A percentile compares a stretch with the other conserved stretches of the same genome.
Conservation (phyloP, 2,888 invertebrate genomes). For the Colletes collaris region DNA sequence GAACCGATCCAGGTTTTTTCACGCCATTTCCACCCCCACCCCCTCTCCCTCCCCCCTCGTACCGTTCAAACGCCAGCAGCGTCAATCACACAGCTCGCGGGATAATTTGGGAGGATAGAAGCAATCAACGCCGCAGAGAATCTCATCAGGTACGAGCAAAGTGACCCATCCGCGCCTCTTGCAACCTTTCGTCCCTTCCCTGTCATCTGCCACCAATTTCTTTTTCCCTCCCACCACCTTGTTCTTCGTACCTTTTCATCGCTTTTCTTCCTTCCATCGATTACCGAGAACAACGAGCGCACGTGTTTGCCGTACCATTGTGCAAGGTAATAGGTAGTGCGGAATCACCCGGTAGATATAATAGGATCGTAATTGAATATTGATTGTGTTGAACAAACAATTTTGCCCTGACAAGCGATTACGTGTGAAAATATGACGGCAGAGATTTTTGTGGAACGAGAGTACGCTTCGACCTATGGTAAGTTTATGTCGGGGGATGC, state of each 20-base stretch:
- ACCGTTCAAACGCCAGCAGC: conserved; percentile 22
- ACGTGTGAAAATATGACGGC: too few relatives aligned
- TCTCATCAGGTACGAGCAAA: conserved; percentile 60
- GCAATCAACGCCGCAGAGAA: conserved; percentile 66
- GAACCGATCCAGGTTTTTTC: conserved; percentile 1
- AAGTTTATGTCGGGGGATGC: too few relatives aligned
- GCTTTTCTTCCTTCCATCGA: conserved; percentile 10
- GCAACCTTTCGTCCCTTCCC: conserved; percentile 15
- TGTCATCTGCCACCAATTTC: conserved; percentile 19
- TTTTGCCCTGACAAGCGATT: too few relatives aligned
- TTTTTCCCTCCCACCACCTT: not conserved
- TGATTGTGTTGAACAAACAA: too few relatives aligned
- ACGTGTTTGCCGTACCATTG: not conserved
- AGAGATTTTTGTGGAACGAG: too few relatives aligned
- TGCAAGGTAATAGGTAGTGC: not conserved
- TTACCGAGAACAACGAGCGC: not conserved
- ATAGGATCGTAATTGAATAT: too few relatives aligned
- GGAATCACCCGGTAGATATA: too few relatives aligned
- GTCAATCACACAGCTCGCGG: conserved; percentile 44
- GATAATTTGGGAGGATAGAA: conserved; percentile 53
- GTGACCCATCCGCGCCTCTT: conserved; percentile 16
- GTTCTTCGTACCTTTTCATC: not conserved
- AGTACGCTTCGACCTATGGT: too few relatives aligned
- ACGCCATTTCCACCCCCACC: not conserved
- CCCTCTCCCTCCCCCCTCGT: too few relatives aligned